Evolutionary conservation across 2,113 vertebrate genomes (phyloP).

Genomic region (Zapornia atra): DNA sequence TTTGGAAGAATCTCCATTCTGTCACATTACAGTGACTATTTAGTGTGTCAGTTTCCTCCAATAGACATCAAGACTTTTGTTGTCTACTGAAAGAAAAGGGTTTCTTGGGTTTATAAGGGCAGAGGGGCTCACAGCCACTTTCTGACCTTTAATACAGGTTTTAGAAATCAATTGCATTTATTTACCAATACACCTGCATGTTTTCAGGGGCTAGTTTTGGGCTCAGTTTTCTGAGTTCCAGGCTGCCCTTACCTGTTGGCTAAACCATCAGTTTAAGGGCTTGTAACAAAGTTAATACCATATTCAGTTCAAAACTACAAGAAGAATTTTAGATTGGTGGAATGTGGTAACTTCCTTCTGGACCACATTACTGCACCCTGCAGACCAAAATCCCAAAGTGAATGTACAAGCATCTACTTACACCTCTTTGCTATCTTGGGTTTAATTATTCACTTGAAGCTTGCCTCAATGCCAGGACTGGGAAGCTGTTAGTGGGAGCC

Average conservation of each 20-base stretch:
- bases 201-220: background rate
- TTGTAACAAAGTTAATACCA: background rate
- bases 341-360: background rate
- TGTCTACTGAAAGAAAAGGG: background rate
- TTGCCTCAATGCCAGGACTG: background rate
- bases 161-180: background rate
- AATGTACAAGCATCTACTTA: background rate
- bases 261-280: background rate
- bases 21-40: background rate
- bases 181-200: background rate
- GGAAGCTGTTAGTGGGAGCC: background rate
- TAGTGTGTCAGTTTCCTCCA: background rate
- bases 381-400: background rate
- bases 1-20: background rate
- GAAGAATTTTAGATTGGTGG: background rate
- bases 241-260: background rate
- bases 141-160: background rate
- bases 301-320: background rate
- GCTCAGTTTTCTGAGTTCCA: background rate
- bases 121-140: background rate
- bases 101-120: background rate
- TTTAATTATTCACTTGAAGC: slow-evolving; percentile 24
- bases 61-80: background rate
- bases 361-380: background rate
- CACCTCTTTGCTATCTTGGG: background rate